Conservation (phyloP, 2,888 invertebrate species). For the Drosophila pseudotalamancana region DNA sequence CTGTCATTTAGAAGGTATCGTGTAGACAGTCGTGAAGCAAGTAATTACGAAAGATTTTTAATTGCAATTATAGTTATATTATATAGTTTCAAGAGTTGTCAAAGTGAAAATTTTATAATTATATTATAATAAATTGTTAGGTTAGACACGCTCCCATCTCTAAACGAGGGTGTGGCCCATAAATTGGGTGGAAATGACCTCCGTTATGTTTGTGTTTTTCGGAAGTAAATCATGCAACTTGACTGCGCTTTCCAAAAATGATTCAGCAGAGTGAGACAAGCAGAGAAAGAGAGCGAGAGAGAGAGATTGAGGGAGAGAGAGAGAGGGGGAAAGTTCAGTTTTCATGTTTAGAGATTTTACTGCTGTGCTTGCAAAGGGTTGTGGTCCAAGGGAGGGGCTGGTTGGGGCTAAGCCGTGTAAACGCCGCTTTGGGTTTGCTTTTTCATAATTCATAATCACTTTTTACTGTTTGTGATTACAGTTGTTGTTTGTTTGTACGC, state of each 20-base stretch:
- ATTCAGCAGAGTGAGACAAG: too few relatives aligned
- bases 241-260: slow-evolving; percentile 58
- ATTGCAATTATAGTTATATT: too few relatives aligned
- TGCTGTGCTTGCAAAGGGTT: neutral
- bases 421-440: slow-evolving; percentile 54
- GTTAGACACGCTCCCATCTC: slow-evolving; percentile 6
- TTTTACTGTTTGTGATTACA: slow-evolving; percentile 45
- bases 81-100: too few relatives aligned
- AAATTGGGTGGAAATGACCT: slow-evolving; percentile 49
- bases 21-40: too few relatives aligned
- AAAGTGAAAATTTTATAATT: too few relatives aligned
- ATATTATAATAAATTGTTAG: too few relatives aligned
- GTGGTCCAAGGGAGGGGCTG: neutral
- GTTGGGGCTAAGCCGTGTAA: slow-evolving; percentile 17
- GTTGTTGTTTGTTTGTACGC: slow-evolving; percentile 35
- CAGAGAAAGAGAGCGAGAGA: too few relatives aligned
- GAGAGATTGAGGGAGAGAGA: too few relatives aligned
- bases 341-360: slow-evolving; percentile 11
- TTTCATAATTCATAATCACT: slow-evolving; percentile 77
- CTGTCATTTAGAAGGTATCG: too few relatives aligned
- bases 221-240: slow-evolving; percentile 74
- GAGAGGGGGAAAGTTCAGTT: too few relatives aligned
- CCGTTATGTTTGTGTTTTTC: slow-evolving; percentile 36
- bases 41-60: too few relatives aligned
- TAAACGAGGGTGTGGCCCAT: slow-evolving; percentile 1